Evolutionary conservation across 2,888 invertebrate genomes (phyloP).

Genomic region (Drosophila pegasa): DNA sequence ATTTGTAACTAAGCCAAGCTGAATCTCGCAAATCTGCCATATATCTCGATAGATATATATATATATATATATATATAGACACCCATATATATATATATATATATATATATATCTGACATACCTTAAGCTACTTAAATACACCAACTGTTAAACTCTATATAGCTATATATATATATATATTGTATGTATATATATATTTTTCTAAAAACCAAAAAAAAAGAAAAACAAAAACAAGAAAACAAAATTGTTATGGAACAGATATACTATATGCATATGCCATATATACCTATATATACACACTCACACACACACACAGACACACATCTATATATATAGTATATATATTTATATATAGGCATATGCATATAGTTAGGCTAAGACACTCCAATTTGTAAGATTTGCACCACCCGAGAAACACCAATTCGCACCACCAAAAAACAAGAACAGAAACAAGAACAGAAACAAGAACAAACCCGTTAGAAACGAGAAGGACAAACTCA

Average conservation of each 20-base stretch:
- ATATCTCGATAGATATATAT: conserved; percentile 21
- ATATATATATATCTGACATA: conserved; percentile 8
- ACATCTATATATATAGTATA: conserved; percentile 1
- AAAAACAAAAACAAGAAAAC: conserved; percentile 1
- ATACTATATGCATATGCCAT: conserved; percentile 11
- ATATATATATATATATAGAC: conserved; percentile 37
- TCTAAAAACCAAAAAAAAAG: conserved; percentile 9
- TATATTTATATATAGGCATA: conserved; percentile 6
- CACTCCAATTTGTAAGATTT: conserved; percentile 18
- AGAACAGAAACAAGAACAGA: background rate
- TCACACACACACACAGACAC: no score
- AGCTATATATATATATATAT: background rate
- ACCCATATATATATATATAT: background rate
- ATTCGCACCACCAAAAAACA: conserved; percentile 16
- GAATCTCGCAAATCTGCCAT: conserved; percentile 71
- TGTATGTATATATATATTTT: conserved; percentile 4
- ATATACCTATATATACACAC: conserved; percentile 15
- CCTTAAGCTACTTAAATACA: background rate
- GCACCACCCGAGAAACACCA: conserved; percentile 12
- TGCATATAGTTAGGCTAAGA: conserved; percentile 14
- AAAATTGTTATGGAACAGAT: conserved; percentile 15
- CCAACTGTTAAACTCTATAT: background rate
- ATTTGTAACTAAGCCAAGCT: conserved; percentile 17
- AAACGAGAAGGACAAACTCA: conserved; percentile 6
- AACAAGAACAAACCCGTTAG: background rate